A percentile compares a stretch with the other conserved stretches of the same genome.
Conservation (phyloP, 2,113 vertebrate species). For the Ancistrus triradiatus region DNA sequence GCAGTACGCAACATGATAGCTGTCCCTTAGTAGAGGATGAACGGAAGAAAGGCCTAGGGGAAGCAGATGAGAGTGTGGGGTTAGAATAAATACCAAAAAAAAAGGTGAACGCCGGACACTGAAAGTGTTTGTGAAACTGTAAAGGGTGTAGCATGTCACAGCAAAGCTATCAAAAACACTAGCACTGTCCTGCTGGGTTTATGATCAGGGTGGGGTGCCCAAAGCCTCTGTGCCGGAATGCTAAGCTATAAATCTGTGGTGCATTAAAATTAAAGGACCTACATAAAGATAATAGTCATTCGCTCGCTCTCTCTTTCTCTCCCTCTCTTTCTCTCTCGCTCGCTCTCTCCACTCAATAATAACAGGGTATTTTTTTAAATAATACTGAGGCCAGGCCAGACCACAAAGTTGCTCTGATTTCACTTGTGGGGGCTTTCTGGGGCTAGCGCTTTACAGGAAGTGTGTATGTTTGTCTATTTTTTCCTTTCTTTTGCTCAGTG, state of each 20-base stretch:
- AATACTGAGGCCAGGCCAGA: conserved; percentile 73
- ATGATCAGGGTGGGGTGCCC: conserved; percentile 69
- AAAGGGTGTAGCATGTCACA: conserved; percentile 46
- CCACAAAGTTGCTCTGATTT: conserved; percentile 69
- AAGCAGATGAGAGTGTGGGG: neutral
- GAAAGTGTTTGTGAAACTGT: conserved; percentile 47
- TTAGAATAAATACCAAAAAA: neutral
- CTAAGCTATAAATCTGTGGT: conserved; percentile 78
- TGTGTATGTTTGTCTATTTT: conserved; percentile 52
- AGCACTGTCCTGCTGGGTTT: conserved; percentile 62
- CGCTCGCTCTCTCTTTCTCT: conserved; percentile 66
- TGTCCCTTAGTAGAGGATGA: no score
- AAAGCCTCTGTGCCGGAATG: conserved; percentile 67
- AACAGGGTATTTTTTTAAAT: conserved; percentile 79
- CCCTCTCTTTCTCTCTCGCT: conserved; percentile 49
- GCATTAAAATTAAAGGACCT: conserved; percentile 82
- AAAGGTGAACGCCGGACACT: neutral
- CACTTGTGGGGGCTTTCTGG: conserved; percentile 64
- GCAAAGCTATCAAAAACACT: conserved; percentile 51
- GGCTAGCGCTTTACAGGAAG: conserved; percentile 64
- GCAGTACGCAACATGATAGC: no score
- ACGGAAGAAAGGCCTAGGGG: no score
- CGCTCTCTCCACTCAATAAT: conserved; percentile 67
- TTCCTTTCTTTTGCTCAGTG: conserved; percentile 43
- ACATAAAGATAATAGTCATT: conserved; percentile 81